Base-by-base conservation (phyloP, 2,113 vertebrate species). In the Nothocercus julius region DNA sequence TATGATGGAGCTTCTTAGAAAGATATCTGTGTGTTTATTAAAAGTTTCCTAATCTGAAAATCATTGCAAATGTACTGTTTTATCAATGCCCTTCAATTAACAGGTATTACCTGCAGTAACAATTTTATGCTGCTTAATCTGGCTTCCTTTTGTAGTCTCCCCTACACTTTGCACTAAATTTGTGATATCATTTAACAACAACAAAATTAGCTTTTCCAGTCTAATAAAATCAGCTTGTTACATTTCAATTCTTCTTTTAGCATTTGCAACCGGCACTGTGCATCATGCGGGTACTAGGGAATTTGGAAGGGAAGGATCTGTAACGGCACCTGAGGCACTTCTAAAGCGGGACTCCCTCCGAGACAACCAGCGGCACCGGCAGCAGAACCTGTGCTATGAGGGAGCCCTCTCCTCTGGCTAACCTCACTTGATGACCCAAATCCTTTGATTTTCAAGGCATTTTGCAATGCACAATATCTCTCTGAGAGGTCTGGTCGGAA, bases 321-420 rank as follows among this genome's bases (percentile, higher is more conserved):
- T 56, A 84, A 70, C 38, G 16, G 40, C 18, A 84, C 38, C n/a
- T 64, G n/a, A 18, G 11, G 18, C 20, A 67, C n/a, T 42, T 64
- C 54, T 49, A 22, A 62, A 81, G 8, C 27, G 0, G 76, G 36
- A 66, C 19, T 64, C 19, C 11, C 59, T 47, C 11, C 0, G 0
- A 59, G 17, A 59, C 44, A 75, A 90, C 8, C 47, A 32, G 69
- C 6, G 0, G 6, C 47, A 34, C 24, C 51, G 47, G 17, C 2
- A 51, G 3, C 20, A 76, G 32, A 70, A 27, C 58, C 78, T 24
- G 22, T 3, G 7, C 32, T 77, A 4, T 14, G 38, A 63, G 9
- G 8, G 8, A 22, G 42, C 63, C 42, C 14, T 54, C 1, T 0
- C 8, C 44, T 75, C 27, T 78, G 27, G 40, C 53, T 32, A 17